These are phyloP conservation scores for Trachythela sp. DNA, from an alignment of 64 coral and sea anemone genomes.

Conservation along the genomic window DNA sequence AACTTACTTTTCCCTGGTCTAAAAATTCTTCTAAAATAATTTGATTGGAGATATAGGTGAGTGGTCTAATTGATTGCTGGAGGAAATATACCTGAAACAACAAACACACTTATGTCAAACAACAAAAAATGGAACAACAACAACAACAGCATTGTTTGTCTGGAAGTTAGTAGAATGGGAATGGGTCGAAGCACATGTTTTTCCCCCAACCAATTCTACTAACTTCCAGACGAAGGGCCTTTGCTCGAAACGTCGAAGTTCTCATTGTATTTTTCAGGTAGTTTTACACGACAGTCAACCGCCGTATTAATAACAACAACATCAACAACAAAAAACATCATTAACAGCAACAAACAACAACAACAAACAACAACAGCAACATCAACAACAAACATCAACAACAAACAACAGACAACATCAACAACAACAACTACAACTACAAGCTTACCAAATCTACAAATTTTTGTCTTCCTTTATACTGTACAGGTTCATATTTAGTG, in stretches of 20 bases:
- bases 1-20: neutral
- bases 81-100: neutral
- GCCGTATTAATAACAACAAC: no score
- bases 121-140: neutral
- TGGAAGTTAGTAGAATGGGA: no score
- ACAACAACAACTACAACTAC: neutral
- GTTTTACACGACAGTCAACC: no score
- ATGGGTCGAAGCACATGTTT: no score
- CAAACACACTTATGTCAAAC: neutral
- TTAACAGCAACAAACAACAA: neutral
- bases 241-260: no score
- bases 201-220: no score
- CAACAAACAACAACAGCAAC: neutral
- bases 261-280: no score
- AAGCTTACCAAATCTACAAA: neutral
- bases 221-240: no score
- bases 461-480: neutral
- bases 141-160: neutral
- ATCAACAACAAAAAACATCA: no score
- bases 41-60: neutral
- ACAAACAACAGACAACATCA: neutral
- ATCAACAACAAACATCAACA: neutral
- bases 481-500: neutral
- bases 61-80: neutral
- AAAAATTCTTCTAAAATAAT: neutral